Percentiles rank a stretch among this genome's conserved stretches.
phyloP scores from a whole-genome alignment of 2,113 vertebrate species.

The Syngnathoides biaculeatus region DNA sequence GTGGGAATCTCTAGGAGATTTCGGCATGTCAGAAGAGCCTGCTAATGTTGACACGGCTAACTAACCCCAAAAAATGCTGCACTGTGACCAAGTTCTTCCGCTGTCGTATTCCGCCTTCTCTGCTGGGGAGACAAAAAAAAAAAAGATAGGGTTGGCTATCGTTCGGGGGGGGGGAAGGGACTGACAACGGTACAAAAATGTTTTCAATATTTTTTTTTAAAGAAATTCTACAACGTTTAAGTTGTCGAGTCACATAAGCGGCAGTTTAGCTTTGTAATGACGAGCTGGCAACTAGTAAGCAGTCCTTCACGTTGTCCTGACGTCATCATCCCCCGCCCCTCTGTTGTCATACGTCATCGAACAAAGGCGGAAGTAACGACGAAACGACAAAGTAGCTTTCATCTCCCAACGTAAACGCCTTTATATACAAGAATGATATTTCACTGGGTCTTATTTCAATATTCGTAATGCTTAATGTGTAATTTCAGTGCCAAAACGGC shows the following conservation, averaged over 20 bases:
- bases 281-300: not conserved
- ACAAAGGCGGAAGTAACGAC: not conserved
- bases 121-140: not conserved
- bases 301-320: not conserved
- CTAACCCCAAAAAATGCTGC: conserved; percentile 2
- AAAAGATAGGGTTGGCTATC: not conserved
- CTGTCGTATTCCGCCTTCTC: conserved; percentile 46
- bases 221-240: not conserved
- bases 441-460: not conserved
- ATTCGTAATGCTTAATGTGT: not conserved
- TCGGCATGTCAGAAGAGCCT: conserved; percentile 4
- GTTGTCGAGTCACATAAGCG: not conserved
- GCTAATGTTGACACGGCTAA: conserved; percentile 21
- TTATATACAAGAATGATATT: not conserved
- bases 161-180: not conserved
- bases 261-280: not conserved
- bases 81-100: conserved; percentile 55
- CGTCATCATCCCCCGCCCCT: conserved; percentile 30
- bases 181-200: not conserved
- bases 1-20: not conserved
- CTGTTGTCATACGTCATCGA: conserved; percentile 50
- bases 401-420: not conserved
- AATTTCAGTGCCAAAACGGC: too few relatives aligned
- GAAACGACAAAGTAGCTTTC: not conserved
- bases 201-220: too few relatives aligned